A percentile compares a stretch with the other conserved stretches of the same genome.
phyloP scores from a whole-genome alignment of 1,140 invertebrate genomes.

The Samia ricini region DNA sequence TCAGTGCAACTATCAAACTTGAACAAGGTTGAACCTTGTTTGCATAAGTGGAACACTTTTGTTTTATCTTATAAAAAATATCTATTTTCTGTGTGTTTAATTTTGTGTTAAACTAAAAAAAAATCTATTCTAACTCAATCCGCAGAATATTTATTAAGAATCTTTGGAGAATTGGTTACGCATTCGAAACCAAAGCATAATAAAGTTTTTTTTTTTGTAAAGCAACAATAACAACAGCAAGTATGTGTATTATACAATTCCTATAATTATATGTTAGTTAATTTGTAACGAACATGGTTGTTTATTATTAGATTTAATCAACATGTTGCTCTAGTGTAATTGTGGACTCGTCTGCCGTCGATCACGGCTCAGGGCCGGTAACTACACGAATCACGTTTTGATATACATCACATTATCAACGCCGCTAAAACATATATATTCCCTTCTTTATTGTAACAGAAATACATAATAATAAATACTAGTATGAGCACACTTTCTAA shows the following conservation, averaged over 20 bases:
- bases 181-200: too few species aligned
- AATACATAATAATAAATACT: background rate
- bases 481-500: background rate
- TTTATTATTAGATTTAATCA: background rate
- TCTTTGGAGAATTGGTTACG: too few species aligned
- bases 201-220: too few species aligned
- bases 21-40: too few species aligned
- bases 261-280: background rate
- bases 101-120: too few species aligned
- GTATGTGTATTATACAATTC: background rate
- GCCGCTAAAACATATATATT: constrained; percentile 11
- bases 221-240: too few species aligned
- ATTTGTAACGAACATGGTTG: background rate
- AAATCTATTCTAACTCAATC: too few species aligned
- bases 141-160: too few species aligned
- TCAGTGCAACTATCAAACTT: too few species aligned
- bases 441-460: background rate
- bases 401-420: constrained; percentile 27
- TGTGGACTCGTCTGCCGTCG: constrained; percentile 31
- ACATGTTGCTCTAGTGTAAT: constrained; percentile 13
- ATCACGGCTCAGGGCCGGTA: constrained; percentile 31
- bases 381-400: constrained; percentile 28
- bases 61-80: too few species aligned
- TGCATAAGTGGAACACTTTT: too few species aligned
- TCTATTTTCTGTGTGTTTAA: too few species aligned